Base-by-base conservation (phyloP, 2,113 vertebrate species). In the Anarrhichthys ocellatus region DNA sequence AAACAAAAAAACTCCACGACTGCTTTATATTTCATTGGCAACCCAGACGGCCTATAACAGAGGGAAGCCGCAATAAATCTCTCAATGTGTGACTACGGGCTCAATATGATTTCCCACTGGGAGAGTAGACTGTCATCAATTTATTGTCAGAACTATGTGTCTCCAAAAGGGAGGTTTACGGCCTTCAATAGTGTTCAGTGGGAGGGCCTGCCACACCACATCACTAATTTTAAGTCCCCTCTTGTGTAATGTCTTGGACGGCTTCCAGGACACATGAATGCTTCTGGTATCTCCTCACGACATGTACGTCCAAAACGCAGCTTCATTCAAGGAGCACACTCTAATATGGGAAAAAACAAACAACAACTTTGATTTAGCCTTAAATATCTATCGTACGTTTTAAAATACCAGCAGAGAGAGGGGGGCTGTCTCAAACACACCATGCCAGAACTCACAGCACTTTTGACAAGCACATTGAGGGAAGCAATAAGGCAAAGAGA, bases 201-300 rank as follows among this genome's bases (percentile, higher is more conserved):
- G 75, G 86, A 83, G 76, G 81, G 83, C 88, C 71, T 67, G 85
- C 88, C 84, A 87, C 87, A 87, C 86, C 83, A 89, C 92, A 87
- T 84, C 84, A 87, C 42, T 85, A 73, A 82, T 44, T 76, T 82
- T 44, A 81, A 87, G 84, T 83, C 88, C 59, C 63, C 65, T 79
- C 76, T 91, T 91, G 88, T 77, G 89, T 88, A 90, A 92, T 88
- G 74, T 80, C 84, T 85, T 91, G 91, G 88, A 75, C 62, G 46
- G 70, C 68, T 69, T 87, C 84, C 89, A 92, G 82, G 88, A 76
- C 88, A 82, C 87, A 81, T 73, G 78, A 87, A 78, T 64, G 62
- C 64, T 76, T 64, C 61, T 87, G 80, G 78, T 82, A 74, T 88
- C 86, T 81, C 79, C 78, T 85, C 76, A 76, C 50, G 2, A 81